A percentile compares a stretch with the other conserved stretches of the same genome.
These are phyloP conservation scores for Aphelinus certus DNA, from an alignment of 1,140 invertebrate genomes.

Conservation along the genomic window DNA sequence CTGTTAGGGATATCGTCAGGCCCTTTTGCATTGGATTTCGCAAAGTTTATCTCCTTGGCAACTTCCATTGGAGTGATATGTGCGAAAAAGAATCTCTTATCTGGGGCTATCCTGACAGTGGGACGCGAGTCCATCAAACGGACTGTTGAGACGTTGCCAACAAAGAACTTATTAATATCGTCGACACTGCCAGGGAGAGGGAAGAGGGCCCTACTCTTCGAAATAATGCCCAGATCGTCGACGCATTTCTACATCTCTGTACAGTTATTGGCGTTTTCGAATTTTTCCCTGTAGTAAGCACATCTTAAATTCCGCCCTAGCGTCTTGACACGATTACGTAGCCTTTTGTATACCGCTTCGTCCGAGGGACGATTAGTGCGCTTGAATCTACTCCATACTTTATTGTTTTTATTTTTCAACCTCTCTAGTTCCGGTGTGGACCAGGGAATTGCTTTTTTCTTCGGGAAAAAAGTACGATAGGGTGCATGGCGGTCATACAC, in stretches of 20 bases:
- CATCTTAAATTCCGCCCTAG: background rate
- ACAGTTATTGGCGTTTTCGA: background rate
- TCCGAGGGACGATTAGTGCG: background rate
- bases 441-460: no score
- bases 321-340: background rate
- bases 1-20: background rate
- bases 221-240: background rate
- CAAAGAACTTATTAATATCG: background rate
- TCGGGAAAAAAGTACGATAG: no score
- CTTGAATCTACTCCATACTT: background rate
- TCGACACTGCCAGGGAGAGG: background rate
- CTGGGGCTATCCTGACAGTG: background rate
- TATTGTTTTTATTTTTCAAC: no score
- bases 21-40: background rate
- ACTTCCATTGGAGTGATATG: background rate
- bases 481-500: no score
- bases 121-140: background rate
- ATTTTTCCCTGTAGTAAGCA: background rate
- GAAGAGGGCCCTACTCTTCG: background rate
- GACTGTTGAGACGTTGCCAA: background rate
- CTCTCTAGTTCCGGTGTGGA: no score
- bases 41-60: background rate
- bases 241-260: background rate
- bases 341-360: background rate
- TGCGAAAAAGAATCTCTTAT: background rate